Evolutionary conservation across 2,113 vertebrate species (phyloP), one percentile per base, ranked within the genome.

Genomic region (Pteropus alecto): DNA sequence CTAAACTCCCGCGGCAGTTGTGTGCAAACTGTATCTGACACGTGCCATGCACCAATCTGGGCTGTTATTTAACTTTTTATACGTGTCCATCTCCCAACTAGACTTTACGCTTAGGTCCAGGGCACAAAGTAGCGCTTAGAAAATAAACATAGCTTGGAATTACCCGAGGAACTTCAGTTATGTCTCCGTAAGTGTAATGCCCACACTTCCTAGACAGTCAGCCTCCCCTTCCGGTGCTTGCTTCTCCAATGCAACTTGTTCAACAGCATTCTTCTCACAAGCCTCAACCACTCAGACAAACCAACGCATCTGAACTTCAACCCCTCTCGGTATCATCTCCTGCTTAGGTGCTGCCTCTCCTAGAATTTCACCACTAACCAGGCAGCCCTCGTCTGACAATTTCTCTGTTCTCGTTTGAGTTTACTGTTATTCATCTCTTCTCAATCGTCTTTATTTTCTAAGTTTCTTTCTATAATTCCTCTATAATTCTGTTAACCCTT

Each of bases 201-300:
- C 67, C 60, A 46, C 3, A 7, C 19, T 26, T 65, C 65, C 15
- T 3, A 19, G 14, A 26, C 0, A 7, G 73, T 9, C 65, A 24
- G 38, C 68, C 4, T 6, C 15, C 10, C 65, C 41, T 58, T 15
- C 35, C 22, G 26, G 0, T 7, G 21, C 6, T 24, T 58, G 2
- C 13, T 41, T 28, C 13, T 19, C 11, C 5, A 28, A 2, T 7
- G 70, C 10, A 70, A 10, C 0, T 1, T 51, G 65, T 13, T 63
- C 74, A 74, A 3, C 4, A 35, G 11, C 13, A 35, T 24, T 28
- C 54, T 67, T 51, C 67, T 78, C 79, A 48, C 16, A 18, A 74
- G 41, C 14, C 56, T 68, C n/a, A 54, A 21, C 15, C 30, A 30
- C 78, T 19, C 88, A 82, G 51, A 76, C 38, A 56, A 68, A 26